Evolutionary conservation across 2,888 invertebrate species (phyloP).

Genomic region (Drosophila mayaguana): DNA sequence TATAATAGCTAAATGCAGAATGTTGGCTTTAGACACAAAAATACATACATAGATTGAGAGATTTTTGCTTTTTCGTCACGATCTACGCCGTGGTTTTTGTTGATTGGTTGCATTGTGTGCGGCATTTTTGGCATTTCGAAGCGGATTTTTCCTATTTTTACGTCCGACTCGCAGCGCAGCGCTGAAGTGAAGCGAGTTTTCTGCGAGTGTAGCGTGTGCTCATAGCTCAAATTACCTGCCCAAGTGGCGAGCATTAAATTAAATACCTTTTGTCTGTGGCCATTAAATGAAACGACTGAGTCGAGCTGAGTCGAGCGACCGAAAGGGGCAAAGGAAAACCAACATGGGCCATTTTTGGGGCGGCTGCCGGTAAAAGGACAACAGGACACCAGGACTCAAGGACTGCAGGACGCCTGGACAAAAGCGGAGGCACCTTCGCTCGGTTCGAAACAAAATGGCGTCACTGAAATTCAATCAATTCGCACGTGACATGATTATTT

Average conservation of each 20-base stretch:
- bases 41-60: background rate
- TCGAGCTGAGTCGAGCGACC: slow-evolving; percentile 4
- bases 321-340: slow-evolving; percentile 16
- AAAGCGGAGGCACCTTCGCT: slow-evolving; percentile 9
- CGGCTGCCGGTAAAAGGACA: slow-evolving; percentile 20
- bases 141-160: slow-evolving; percentile 1
- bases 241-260: slow-evolving; percentile 74
- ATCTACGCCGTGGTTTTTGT: slow-evolving; percentile 60
- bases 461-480: slow-evolving; percentile 80
- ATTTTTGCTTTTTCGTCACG: slow-evolving; percentile 71
- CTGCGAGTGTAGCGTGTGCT: slow-evolving; percentile 31
- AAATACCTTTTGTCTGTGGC: slow-evolving; percentile 74
- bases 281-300: slow-evolving; percentile 61
- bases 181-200: slow-evolving; percentile 16
- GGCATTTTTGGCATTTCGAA: slow-evolving; percentile 56
- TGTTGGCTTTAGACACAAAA: background rate
- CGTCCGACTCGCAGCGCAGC: background rate
- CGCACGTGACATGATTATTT: slow-evolving; percentile 83
- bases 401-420: background rate
- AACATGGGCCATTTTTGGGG: slow-evolving; percentile 12
- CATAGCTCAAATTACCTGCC: slow-evolving; percentile 70
- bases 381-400: background rate
- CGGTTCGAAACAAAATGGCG: slow-evolving; percentile 62
- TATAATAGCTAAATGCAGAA: slow-evolving; percentile 28
- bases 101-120: slow-evolving; percentile 51